phyloP scores from a whole-genome alignment of 2,113 vertebrate genomes.

The Charina bottae region DNA sequence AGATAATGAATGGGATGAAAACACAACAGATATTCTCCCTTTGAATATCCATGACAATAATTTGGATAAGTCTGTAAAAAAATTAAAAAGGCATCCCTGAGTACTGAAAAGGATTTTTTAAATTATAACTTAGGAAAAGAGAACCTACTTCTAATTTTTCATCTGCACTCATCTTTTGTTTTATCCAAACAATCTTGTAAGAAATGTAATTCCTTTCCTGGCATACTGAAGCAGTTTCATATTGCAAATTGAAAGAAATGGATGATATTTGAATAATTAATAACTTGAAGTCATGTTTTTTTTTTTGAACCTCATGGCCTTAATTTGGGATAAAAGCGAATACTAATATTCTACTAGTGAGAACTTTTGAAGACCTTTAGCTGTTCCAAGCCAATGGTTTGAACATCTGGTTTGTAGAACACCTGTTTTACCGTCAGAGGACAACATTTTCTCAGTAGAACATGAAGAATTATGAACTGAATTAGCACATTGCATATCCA shows the following conservation, averaged over 20 bases:
- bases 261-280: conserved; percentile 67
- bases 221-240: conserved; percentile 51
- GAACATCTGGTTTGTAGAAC: conserved; percentile 54
- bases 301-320: conserved; percentile 59
- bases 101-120: neutral
- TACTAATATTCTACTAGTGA: conserved; percentile 33
- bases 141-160: neutral
- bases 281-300: conserved; percentile 36
- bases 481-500: conserved; percentile 48
- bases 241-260: conserved; percentile 56
- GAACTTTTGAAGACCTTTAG: conserved; percentile 43
- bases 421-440: conserved; percentile 20
- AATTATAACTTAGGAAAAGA: neutral
- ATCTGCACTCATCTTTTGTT: neutral
- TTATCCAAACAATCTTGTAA: conserved; percentile 41
- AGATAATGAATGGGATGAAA: neutral
- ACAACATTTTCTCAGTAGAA: conserved; percentile 40
- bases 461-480: conserved; percentile 24
- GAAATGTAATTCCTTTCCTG: conserved; percentile 34
- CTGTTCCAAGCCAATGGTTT: conserved; percentile 53
- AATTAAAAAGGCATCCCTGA: neutral
- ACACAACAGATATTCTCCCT: neutral
- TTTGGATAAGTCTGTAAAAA: neutral
- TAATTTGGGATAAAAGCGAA: conserved; percentile 63
- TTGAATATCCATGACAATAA: neutral